phyloP scores from a whole-genome alignment of 1,140 invertebrate genomes.

The Drosophila paulistorum region DNA sequence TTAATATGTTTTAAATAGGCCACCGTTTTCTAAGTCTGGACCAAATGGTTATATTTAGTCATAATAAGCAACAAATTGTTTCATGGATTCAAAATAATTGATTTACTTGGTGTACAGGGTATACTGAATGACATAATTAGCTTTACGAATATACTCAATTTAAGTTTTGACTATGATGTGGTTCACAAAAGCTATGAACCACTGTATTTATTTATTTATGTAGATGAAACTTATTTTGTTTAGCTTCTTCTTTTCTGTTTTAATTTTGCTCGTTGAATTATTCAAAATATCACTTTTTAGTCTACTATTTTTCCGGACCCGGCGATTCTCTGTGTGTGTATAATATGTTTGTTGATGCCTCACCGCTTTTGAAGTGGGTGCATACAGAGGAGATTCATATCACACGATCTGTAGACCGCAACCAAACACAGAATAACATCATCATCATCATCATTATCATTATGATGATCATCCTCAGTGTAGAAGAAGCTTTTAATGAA shows the following conservation, averaged over 20 bases:
- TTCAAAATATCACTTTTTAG: conserved; percentile 79
- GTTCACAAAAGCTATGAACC: no score
- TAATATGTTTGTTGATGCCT: conserved; percentile 30
- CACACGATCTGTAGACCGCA: conserved; percentile 66
- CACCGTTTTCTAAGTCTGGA: no score
- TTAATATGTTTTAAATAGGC: no score
- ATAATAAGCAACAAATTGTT: no score
- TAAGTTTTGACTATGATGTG: no score
- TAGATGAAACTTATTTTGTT: conserved; percentile 23
- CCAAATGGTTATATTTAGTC: no score
- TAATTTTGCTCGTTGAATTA: conserved; percentile 73
- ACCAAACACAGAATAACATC: conserved; percentile 40
- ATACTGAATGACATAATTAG: no score
- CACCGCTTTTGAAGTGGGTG: conserved; percentile 74
- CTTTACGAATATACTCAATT: no score
- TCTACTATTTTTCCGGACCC: conserved; percentile 50
- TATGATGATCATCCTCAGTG: conserved; percentile 4
- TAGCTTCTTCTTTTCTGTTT: conserved; percentile 42
- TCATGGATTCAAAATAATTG: no score
- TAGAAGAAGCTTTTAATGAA: conserved; percentile 52
- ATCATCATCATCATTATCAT: conserved; percentile 5
- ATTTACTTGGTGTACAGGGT: no score
- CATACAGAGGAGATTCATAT: conserved; percentile 54
- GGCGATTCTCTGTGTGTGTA: conserved; percentile 11
- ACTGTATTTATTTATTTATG: not conserved